Percentiles rank a stretch among this genome's conserved stretches.
These are phyloP conservation scores for Limnephilus rhombicus DNA, from an alignment of 2,888 invertebrate species.

Conservation along the genomic window DNA sequence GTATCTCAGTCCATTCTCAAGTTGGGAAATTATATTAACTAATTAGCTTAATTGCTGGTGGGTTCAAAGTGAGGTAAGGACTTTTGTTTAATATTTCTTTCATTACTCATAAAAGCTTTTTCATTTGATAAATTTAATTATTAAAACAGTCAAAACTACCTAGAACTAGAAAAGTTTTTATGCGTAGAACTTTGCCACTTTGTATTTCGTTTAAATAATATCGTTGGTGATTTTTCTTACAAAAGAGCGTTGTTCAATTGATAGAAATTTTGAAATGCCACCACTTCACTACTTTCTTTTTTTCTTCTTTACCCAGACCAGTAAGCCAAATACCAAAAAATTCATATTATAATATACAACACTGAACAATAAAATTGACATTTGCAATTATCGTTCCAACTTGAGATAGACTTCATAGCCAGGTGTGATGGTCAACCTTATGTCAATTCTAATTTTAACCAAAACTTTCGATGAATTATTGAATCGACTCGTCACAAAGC, in stretches of 20 bases:
- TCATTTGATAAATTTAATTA: background rate
- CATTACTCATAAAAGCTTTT: slow-evolving; percentile 11
- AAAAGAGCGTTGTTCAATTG: no score
- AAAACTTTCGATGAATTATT: slow-evolving; percentile 10
- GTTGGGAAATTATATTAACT: background rate
- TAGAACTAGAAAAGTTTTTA: background rate
- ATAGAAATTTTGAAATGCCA: no score
- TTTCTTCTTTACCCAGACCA: background rate
- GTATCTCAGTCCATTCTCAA: background rate
- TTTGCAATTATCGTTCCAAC: background rate
- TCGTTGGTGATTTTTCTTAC: no score
- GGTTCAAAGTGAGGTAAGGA: background rate
- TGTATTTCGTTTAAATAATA: no score
- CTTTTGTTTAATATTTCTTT: background rate
- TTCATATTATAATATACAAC: background rate
- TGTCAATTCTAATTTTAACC: background rate
- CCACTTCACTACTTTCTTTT: background rate
- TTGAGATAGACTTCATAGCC: background rate
- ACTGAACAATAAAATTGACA: background rate
- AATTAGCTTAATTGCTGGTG: background rate
- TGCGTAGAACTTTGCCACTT: background rate
- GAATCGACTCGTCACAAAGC: slow-evolving; percentile 16
- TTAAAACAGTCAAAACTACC: background rate
- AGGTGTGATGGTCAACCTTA: background rate
- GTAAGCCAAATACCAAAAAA: background rate